These are phyloP conservation scores for Oscheius sp. DNA, from an alignment of 1,140 invertebrate genomes.

Conservation along the genomic window DNA sequence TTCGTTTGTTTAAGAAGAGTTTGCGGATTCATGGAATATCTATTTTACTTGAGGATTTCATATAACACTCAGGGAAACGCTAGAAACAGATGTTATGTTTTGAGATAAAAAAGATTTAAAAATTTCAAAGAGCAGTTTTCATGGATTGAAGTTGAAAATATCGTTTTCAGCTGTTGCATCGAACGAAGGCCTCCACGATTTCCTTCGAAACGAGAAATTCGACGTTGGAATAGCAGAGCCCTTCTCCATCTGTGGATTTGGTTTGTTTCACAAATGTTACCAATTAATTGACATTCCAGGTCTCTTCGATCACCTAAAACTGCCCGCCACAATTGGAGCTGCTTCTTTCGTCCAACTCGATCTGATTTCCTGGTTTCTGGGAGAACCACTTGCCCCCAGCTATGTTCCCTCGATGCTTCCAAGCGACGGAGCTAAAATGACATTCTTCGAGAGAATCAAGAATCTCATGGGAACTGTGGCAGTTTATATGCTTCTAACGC, in stretches of 20 bases:
- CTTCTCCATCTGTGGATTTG: constrained; percentile 7
- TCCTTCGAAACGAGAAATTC: neutral
- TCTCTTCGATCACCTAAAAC: constrained; percentile 7
- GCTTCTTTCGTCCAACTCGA: constrained; percentile 8
- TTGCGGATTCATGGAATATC: too few species aligned
- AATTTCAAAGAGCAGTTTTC: too few species aligned
- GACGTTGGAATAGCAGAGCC: constrained; percentile 19
- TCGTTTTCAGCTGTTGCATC: neutral
- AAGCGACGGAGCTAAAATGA: neutral
- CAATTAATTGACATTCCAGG: neutral
- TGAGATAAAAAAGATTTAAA: too few species aligned
- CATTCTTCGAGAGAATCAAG: neutral
- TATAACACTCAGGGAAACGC: too few species aligned
- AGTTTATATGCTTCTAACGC: neutral
- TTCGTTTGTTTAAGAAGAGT: too few species aligned
- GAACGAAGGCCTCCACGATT: neutral
- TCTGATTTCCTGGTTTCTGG: constrained; percentile 5
- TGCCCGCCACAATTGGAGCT: constrained; percentile 9
- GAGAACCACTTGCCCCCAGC: constrained; percentile 11
- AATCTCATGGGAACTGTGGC: neutral
- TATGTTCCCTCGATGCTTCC: constrained; percentile 9
- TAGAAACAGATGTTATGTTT: too few species aligned
- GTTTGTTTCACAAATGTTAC: neutral
- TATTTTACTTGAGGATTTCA: too few species aligned
- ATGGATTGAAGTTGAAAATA: too few species aligned